Percentiles rank a stretch among this genome's conserved stretches.
Evolutionary conservation across 2,888 invertebrate genomes (phyloP).

Genomic region (Drosophila dives): DNA sequence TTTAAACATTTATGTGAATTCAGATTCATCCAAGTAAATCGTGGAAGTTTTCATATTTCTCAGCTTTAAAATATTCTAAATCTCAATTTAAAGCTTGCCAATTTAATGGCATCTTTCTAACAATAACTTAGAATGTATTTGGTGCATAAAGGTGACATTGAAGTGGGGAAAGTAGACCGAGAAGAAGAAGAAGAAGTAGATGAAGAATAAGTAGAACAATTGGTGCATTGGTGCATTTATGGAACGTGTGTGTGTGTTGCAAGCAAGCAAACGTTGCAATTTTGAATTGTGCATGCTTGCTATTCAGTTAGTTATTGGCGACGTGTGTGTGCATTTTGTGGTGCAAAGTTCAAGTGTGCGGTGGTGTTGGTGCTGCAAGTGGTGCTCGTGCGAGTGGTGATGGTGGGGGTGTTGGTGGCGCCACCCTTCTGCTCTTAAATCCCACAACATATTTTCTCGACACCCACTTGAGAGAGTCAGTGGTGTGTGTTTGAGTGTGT

Average conservation of each 20-base stretch:
- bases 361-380: slow-evolving; percentile 4
- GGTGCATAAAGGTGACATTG: slow-evolving; percentile 12
- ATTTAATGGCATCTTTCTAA: not conserved
- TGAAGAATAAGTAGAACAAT: slow-evolving; percentile 25
- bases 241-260: slow-evolving; percentile 28
- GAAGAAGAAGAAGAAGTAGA: not conserved
- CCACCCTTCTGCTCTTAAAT: slow-evolving; percentile 9
- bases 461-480: slow-evolving; percentile 3
- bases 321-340: slow-evolving; percentile 60
- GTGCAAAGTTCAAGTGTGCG: slow-evolving; percentile 61
- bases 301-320: slow-evolving; percentile 47
- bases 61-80: not conserved
- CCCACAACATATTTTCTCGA: slow-evolving; percentile 15
- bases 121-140: slow-evolving; percentile 1
- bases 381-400: slow-evolving; percentile 9
- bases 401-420: slow-evolving; percentile 5
- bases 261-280: slow-evolving; percentile 26
- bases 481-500: not conserved
- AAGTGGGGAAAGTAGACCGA: not conserved
- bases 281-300: slow-evolving; percentile 30
- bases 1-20: not conserved
- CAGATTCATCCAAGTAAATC: not conserved
- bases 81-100: not conserved
- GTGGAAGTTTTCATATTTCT: not conserved
- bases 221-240: slow-evolving; percentile 49